phyloP scores from a whole-genome alignment of 92 coral and sea anemone species.

The Epizoanthus rinbou region DNA sequence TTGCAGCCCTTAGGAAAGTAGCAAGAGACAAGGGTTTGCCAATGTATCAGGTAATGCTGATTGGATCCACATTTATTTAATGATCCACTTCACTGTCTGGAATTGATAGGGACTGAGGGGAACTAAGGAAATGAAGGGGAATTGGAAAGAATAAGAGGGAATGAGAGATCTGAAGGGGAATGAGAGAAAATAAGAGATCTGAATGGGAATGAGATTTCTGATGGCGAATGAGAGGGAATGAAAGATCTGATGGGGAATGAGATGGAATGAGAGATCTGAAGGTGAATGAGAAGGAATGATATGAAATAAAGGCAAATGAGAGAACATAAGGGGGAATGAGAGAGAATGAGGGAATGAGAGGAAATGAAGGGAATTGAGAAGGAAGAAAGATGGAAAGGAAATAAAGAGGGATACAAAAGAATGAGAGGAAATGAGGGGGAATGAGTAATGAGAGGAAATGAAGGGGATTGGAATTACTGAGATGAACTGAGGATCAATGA shows the following conservation, averaged over 20 bases:
- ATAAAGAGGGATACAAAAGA: no score
- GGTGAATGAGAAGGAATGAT: no score
- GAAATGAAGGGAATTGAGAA: background rate
- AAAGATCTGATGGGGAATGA: background rate
- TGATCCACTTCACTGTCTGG: no score
- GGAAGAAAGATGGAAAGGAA: no score
- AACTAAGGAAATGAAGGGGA: background rate
- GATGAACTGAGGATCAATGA: background rate
- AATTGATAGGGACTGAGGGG: constrained; percentile 20
- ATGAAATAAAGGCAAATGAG: background rate
- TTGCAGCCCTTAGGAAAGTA: constrained; percentile 67
- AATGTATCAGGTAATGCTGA: constrained; percentile 76
- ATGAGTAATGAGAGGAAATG: background rate
- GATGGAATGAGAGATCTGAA: background rate
- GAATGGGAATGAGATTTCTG: background rate
- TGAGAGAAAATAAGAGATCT: background rate
- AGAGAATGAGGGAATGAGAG: background rate
- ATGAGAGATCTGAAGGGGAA: background rate
- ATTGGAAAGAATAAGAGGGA: background rate
- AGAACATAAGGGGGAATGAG: background rate
- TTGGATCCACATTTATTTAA: no score
- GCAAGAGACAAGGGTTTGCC: constrained; percentile 80
- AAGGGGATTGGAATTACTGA: no score
- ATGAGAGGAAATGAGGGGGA: background rate
- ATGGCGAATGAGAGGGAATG: background rate